Evolutionary conservation across 2,797 vertebrate genomes (phyloP).

Genomic region (Cetoscarus ocellatus): DNA sequence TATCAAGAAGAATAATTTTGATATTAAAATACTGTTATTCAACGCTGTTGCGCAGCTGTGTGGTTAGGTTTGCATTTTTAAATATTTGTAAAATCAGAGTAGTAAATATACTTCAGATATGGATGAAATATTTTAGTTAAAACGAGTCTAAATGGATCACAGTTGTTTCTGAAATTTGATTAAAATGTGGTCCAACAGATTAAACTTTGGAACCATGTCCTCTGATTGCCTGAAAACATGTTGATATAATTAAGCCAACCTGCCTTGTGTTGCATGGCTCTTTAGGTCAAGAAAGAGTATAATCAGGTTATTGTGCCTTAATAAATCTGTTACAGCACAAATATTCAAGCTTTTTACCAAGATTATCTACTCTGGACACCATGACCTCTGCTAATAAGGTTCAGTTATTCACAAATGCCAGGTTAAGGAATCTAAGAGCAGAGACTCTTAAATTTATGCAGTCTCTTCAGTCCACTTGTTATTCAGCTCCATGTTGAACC

Average conservation of each 20-base stretch:
- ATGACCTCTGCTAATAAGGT: constrained; percentile 27
- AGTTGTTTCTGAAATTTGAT: no score
- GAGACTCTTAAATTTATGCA: constrained; percentile 1
- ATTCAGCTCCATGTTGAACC: constrained; percentile 11
- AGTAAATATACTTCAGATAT: no score
- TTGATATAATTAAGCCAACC: not conserved
- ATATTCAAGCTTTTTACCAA: constrained; percentile 21
- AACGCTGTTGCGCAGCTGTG: no score
- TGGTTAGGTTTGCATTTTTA: no score
- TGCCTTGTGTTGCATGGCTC: not conserved
- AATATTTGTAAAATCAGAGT: no score
- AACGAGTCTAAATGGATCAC: no score
- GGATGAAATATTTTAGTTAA: no score
- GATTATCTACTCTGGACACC: constrained; percentile 16
- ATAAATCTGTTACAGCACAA: not conserved
- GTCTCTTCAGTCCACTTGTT: not conserved
- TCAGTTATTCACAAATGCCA: constrained; percentile 8
- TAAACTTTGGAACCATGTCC: no score
- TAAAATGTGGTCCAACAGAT: no score
- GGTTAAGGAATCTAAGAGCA: constrained; percentile 3
- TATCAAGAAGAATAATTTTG: no score
- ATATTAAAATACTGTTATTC: no score
- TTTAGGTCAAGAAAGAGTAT: not conserved
- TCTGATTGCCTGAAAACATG: no score
- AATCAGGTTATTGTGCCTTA: not conserved